phyloP scores from a whole-genome alignment of 2,888 invertebrate species.

The Dione juno region DNA sequence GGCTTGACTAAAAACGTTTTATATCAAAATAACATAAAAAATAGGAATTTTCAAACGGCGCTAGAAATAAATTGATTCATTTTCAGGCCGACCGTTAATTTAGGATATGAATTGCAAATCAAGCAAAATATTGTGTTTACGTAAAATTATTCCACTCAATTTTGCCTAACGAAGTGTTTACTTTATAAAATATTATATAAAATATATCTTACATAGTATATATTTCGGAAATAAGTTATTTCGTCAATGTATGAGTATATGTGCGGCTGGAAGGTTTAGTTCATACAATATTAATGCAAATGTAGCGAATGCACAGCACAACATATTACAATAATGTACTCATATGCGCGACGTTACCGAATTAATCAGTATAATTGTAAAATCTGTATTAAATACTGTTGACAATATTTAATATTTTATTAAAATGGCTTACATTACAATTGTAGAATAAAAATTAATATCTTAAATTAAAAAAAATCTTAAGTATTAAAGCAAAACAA shows the following conservation, averaged over 20 bases:
- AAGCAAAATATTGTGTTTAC: slow-evolving; percentile 73
- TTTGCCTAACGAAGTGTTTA: slow-evolving; percentile 78
- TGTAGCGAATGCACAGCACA: slow-evolving; percentile 12
- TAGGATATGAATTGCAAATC: slow-evolving; percentile 73
- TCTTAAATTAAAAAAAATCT: neutral
- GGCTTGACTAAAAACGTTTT: neutral
- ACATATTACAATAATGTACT: slow-evolving; percentile 13
- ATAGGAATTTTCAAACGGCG: slow-evolving; percentile 19
- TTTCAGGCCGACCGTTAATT: slow-evolving; percentile 52
- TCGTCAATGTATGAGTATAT: neutral
- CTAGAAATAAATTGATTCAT: slow-evolving; percentile 63
- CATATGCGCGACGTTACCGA: neutral
- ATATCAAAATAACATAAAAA: neutral
- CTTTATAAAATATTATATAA: slow-evolving; percentile 57
- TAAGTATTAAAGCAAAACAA: neutral
- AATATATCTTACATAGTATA: slow-evolving; percentile 12
- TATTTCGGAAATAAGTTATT: slow-evolving; percentile 19
- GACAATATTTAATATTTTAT: neutral
- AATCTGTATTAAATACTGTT: neutral
- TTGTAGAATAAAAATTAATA: neutral
- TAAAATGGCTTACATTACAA: neutral
- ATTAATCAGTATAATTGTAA: neutral
- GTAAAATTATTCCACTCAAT: slow-evolving; percentile 72
- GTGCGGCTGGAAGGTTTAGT: slow-evolving; percentile 9
- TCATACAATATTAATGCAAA: slow-evolving; percentile 17